Conservation (phyloP, 2,888 invertebrate genomes). For the Netelia fuscicornis region DNA sequence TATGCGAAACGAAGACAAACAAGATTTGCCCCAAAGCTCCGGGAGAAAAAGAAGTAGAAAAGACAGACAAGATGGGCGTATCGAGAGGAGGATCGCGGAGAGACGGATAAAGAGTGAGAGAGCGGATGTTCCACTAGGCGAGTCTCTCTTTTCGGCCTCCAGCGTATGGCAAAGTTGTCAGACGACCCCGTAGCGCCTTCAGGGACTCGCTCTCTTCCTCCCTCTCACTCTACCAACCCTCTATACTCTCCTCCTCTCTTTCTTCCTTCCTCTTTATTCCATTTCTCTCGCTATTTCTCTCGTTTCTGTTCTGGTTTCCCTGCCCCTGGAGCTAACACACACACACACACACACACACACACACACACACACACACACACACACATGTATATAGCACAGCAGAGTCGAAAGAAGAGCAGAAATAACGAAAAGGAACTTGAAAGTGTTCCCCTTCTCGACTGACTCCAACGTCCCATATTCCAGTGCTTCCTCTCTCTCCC, state of each 20-base stretch:
- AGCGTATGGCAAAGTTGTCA: constrained; percentile 53
- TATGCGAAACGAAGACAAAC: constrained; percentile 53
- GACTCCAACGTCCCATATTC: constrained; percentile 42
- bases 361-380: too few species aligned
- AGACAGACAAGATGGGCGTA: background rate
- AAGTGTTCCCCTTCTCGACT: constrained; percentile 48
- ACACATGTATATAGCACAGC: background rate
- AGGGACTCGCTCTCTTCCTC: constrained; percentile 34
- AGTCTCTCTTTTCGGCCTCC: constrained; percentile 45
- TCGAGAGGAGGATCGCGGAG: background rate
- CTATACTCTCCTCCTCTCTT: constrained; percentile 28
- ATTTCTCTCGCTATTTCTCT: background rate
- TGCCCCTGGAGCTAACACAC: constrained; percentile 8
- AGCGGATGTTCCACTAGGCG: constrained; percentile 10
- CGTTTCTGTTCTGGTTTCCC: constrained; percentile 20
- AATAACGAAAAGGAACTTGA: constrained; percentile 35
- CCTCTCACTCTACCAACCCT: background rate
- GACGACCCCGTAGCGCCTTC: constrained; percentile 49
- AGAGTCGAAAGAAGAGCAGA: constrained; percentile 15
- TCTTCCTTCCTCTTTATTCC: background rate
- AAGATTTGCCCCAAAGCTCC: constrained; percentile 23
- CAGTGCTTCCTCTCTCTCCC: constrained; percentile 16
- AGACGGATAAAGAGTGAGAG: background rate
- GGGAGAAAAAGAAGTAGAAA: background rate
- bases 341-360: background rate